Evolutionary conservation across 2,888 invertebrate species (phyloP), one percentile per base, ranked within the genome.

Genomic region (Parapristionchus giblindavisi): DNA sequence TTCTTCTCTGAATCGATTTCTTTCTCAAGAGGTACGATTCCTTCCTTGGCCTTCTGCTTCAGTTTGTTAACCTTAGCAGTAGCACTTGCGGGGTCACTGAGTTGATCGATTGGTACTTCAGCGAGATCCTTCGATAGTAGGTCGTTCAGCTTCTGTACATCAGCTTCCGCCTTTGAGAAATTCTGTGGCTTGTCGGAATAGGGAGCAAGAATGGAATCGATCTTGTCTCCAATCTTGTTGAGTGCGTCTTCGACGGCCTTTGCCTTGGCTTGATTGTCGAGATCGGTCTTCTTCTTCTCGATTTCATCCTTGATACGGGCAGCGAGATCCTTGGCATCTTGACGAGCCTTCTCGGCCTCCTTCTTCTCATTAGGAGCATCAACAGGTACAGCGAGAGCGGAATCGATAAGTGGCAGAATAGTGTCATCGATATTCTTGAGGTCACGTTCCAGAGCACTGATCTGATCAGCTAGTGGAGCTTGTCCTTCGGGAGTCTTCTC

Each of bases 191-290:
- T 65, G n/a, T 68, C 77, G 75, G 78, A 76, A 48, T 77, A 78
- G 77, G 80, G 79, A 27, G 80, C 76, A 54, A 79, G 79, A 70
- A 80, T 77, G 61, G 82, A 68, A 40, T 68, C 52, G 54, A 75
- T 73, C 29, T 75, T 75, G n/a, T 75, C 63, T 21, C 56, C 65
- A 65, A 65, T 65, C 65, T 65, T 65, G 8, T 27, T n/a, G 4
- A 65, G 65, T 11, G 65, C 65, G 43, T 65, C 65, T 27, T 65
- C 65, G n/a, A 65, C 65, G 29, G 43, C 40, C 14, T 17, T 11
- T 34, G 65, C 40, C 65, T 65, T 65, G 65, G 40, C 75, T 51
- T 66, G 36, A 60, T 43, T 65, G 11, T 76, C 75, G n/a, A 76
- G 71, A 11, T 74, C 61, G 14, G 58, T 70, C 56, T 76, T 76